Percentiles rank a stretch among this genome's conserved stretches.
Conservation (phyloP, 2,888 invertebrate species). For the Galeopsomyia nigrocyanea region DNA sequence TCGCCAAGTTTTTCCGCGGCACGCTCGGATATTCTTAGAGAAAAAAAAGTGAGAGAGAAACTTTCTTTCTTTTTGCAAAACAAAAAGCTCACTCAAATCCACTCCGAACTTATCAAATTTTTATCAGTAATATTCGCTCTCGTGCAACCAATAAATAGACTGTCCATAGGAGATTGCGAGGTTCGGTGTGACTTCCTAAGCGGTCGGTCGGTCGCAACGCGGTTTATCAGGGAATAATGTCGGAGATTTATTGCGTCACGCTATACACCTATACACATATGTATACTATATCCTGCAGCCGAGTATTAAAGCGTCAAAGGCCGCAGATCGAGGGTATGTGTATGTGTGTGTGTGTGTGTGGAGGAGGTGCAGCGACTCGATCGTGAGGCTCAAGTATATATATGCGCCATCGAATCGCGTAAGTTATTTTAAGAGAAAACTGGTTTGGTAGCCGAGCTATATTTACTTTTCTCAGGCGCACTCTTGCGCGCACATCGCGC, state of each 20-base stretch:
- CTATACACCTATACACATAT: background rate
- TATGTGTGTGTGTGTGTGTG: too few species aligned
- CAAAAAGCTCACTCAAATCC: background rate
- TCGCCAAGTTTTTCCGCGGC: background rate
- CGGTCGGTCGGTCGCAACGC: background rate
- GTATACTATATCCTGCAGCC: too few species aligned
- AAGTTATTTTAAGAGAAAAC: conserved; percentile 66
- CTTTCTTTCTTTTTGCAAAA: background rate
- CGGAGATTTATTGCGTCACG: conserved; percentile 15
- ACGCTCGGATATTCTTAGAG: background rate
- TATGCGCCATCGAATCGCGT: conserved; percentile 57
- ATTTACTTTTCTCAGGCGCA: conserved; percentile 63
- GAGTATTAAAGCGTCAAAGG: background rate
- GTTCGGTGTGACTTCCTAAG: background rate
- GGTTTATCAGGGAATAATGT: conserved; percentile 18
- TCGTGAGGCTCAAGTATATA: too few species aligned
- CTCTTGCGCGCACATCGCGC: conserved; percentile 19
- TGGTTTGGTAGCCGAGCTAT: conserved; percentile 64
- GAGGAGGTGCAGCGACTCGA: background rate
- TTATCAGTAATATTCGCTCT: background rate
- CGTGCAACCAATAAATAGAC: background rate
- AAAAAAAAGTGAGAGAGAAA: background rate
- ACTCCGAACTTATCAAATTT: background rate
- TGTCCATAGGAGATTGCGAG: background rate
- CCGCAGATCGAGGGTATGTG: too few species aligned